Conservation (phyloP, 1,140 invertebrate genomes). For the Homarus americanus region DNA sequence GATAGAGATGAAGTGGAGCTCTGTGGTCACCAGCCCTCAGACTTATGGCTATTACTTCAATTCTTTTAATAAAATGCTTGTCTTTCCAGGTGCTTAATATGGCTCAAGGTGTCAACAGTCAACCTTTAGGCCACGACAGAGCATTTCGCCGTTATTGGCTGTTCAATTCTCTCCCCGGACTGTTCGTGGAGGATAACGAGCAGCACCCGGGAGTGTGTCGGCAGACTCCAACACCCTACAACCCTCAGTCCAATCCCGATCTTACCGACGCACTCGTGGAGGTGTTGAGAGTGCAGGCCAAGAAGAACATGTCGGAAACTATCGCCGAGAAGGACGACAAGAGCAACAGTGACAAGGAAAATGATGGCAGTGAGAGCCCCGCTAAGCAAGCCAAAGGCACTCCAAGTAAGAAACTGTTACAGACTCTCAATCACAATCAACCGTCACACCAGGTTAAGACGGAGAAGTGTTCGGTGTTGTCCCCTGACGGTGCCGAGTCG, state of each 20-base stretch:
- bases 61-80: background rate
- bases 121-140: slow-evolving; percentile 88
- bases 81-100: slow-evolving; percentile 41
- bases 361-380: slow-evolving; percentile 77
- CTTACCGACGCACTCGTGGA: slow-evolving; percentile 48
- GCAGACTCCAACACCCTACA: slow-evolving; percentile 74
- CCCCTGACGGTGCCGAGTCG: background rate
- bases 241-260: slow-evolving; percentile 61
- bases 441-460: background rate
- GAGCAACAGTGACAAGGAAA: slow-evolving; percentile 88
- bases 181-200: slow-evolving; percentile 91
- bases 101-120: slow-evolving; percentile 37
- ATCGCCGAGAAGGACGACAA: slow-evolving; percentile 75
- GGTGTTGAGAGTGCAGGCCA: slow-evolving; percentile 44
- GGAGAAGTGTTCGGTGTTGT: background rate
- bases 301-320: slow-evolving; percentile 33
- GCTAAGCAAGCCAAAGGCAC: background rate
- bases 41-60: background rate
- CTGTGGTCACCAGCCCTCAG: too few species aligned
- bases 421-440: background rate
- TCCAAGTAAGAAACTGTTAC: background rate
- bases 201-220: slow-evolving; percentile 77
- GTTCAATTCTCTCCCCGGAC: slow-evolving; percentile 88
- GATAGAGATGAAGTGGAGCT: too few species aligned
- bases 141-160: slow-evolving; percentile 92